Base-by-base conservation (phyloP, 2,113 vertebrate genomes). In the Excalfactoria chinensis region DNA sequence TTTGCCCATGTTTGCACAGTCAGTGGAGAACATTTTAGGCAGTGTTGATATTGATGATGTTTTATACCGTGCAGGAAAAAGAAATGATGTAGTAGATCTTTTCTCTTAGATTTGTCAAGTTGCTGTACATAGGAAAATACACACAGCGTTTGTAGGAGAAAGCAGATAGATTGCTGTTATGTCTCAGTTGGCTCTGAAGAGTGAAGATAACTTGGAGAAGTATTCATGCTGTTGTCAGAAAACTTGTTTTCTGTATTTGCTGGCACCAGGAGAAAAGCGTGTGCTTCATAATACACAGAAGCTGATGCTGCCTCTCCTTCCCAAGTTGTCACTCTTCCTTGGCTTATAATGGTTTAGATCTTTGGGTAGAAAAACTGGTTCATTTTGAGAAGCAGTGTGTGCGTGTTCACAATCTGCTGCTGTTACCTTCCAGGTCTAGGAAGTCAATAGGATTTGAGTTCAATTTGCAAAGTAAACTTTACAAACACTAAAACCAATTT, bases 91-190 rank as follows among this genome's bases (percentile, higher is more conserved):
- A 60, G n/a, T 75, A 28, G 15, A 30, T 62, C 37, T 32, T 10
- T 79, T 89, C 72, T 77, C 56, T 73, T 77, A 66, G 25, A n/a
- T 84, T 87, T 93, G 55, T 89, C 46, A 62, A 44, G 48, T 88
- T 71, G 14, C 28, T 72, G 10, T 87, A 12, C 9, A 85, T 74
- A 84, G 86, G 49, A 48, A 86, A 91, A 93, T 17, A 68, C 21
- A 6, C 30, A 0, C 4, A 59, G 32, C 53, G 16, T 53, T 53
- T 53, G 51, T 30, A 53, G 28, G 51, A 53, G 51, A 15, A 30
- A 53, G 51, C 51, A 53, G 51, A 53, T 53, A 53, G 15, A 53
- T 53, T 14, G 23, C 6, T 12, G 8, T 71, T 18, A 8, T 74
- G n/a, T 81, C 44, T 86, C 53, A 62, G 26, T 72, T 76, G 72